Evolutionary conservation across 1,140 invertebrate species (phyloP).

Genomic region (Scylla paramamosain): DNA sequence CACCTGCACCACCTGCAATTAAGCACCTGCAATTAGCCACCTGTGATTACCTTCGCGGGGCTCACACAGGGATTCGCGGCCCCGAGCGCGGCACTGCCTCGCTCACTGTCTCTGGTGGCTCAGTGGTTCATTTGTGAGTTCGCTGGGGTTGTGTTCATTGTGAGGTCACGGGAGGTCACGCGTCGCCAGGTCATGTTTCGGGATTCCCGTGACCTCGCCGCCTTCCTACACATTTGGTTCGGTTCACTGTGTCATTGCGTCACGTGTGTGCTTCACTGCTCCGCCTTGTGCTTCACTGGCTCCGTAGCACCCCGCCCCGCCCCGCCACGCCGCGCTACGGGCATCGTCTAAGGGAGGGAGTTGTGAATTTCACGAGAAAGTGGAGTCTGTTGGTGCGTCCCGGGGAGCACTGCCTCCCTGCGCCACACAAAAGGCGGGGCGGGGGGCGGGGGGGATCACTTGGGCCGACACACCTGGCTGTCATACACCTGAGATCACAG

Average conservation of each 20-base stretch:
- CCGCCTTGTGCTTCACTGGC: neutral
- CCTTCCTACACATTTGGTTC: too few relatives aligned
- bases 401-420: neutral
- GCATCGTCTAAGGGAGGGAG: neutral
- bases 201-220: too few relatives aligned
- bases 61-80: neutral
- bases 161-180: too few relatives aligned
- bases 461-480: slow-evolving; percentile 16
- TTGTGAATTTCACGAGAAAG: neutral
- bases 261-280: neutral
- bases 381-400: neutral
- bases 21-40: neutral
- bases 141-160: too few relatives aligned
- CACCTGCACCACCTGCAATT: neutral
- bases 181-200: too few relatives aligned
- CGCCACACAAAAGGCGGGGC: too few relatives aligned
- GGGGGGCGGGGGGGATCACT: too few relatives aligned
- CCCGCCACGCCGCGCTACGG: neutral
- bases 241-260: too few relatives aligned
- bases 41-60: neutral
- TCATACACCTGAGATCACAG: slow-evolving; percentile 47
- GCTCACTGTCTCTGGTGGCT: neutral
- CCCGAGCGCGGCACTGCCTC: neutral
- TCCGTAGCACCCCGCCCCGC: neutral
- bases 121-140: too few relatives aligned